These are phyloP conservation scores for Pediacus dermestoides DNA, from an alignment of 2,888 invertebrate species.

Conservation along the genomic window DNA sequence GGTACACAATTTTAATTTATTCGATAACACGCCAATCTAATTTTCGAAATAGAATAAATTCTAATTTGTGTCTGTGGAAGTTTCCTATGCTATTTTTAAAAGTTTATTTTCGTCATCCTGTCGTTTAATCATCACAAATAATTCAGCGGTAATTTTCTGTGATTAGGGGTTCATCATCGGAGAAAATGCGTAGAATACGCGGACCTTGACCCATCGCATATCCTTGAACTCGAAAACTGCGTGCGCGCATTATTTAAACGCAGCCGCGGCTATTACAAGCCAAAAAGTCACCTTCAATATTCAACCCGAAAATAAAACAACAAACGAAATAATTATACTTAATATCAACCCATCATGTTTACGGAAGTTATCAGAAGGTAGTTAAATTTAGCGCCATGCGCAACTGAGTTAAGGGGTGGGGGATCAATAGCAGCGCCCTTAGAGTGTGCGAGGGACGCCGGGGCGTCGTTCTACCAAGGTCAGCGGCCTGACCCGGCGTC, in stretches of 20 bases:
- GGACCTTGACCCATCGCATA: slow-evolving; percentile 42
- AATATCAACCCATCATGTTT: slow-evolving; percentile 11
- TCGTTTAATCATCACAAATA: slow-evolving; percentile 5
- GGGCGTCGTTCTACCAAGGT: slow-evolving; percentile 38
- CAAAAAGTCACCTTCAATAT: slow-evolving; percentile 20
- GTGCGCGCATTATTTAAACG: slow-evolving; percentile 18
- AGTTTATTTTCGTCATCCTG: no score
- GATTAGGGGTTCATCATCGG: slow-evolving; percentile 9
- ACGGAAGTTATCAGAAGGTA: slow-evolving; percentile 15
- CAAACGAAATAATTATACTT: slow-evolving; percentile 6
- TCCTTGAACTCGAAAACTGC: slow-evolving; percentile 38
- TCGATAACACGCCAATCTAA: no score
- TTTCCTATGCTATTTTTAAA: no score
- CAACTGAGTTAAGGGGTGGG: no score
- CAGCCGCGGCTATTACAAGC: slow-evolving; percentile 12
- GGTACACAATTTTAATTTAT: no score
- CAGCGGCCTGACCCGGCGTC: slow-evolving; percentile 44
- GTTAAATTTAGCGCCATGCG: slow-evolving; percentile 14
- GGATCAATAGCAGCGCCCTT: slow-evolving; percentile 14
- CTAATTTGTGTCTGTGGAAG: no score
- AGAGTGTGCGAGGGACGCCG: slow-evolving; percentile 17
- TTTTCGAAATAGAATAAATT: no score
- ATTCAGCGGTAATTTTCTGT: slow-evolving; percentile 5
- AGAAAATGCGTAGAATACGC: slow-evolving; percentile 16
- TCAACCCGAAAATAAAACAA: slow-evolving; percentile 7